Percentiles rank a stretch among this genome's conserved stretches.
phyloP scores from a whole-genome alignment of 2,113 vertebrate genomes.

The Copsychus sechellarum region DNA sequence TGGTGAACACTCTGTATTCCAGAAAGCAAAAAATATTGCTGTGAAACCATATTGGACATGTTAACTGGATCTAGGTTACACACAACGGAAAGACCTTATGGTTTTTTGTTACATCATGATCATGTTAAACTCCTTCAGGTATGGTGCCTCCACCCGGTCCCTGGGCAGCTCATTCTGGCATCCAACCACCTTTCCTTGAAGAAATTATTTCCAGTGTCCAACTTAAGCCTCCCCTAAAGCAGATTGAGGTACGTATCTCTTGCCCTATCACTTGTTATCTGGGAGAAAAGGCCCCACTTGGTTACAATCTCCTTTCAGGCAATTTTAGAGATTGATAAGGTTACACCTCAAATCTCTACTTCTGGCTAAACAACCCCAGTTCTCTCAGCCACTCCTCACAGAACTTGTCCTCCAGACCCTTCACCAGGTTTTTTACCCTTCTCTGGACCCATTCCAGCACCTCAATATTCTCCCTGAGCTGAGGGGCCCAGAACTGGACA shows the following conservation, averaged over 20 bases:
- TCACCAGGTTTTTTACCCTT: neutral
- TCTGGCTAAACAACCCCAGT: neutral
- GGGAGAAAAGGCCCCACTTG: neutral
- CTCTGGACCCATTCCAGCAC: neutral
- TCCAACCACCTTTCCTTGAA: neutral
- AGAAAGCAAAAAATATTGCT: neutral
- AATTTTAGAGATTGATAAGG: neutral
- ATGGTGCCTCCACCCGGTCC: neutral
- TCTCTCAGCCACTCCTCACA: neutral
- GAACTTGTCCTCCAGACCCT: neutral
- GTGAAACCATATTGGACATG: neutral
- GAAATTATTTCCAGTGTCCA: neutral
- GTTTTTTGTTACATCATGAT: neutral
- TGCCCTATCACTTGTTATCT: neutral
- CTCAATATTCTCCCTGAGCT: neutral
- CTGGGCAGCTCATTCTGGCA: accelerated
- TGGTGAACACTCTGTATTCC: neutral
- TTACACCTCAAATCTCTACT: neutral
- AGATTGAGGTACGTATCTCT: neutral
- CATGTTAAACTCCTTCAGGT: neutral
- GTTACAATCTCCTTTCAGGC: neutral
- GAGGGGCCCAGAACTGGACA: neutral
- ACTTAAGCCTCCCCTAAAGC: neutral
- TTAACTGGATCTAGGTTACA: neutral
- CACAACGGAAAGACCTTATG: neutral